Evolutionary conservation across 2,888 invertebrate genomes (phyloP).

Genomic region (Chorisops tibialis): DNA sequence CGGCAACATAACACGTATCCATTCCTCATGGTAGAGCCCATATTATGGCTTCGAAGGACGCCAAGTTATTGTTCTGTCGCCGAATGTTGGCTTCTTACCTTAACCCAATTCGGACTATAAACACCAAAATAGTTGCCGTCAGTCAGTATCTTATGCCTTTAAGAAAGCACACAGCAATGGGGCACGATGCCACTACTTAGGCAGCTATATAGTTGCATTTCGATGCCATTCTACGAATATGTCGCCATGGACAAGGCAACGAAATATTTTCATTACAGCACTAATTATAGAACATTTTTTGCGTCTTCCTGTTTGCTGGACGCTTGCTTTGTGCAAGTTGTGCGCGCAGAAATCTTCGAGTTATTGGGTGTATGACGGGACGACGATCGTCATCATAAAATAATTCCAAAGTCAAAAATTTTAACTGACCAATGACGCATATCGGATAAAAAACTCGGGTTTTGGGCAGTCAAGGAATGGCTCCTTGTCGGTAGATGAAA

Average conservation of each 20-base stretch:
- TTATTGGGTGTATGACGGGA: background rate
- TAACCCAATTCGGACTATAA: no score
- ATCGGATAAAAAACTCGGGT: background rate
- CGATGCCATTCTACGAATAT: background rate
- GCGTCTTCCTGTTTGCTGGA: background rate
- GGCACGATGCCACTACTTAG: no score
- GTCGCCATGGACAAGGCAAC: background rate
- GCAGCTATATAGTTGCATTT: no score
- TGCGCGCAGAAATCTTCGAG: background rate
- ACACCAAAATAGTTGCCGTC: no score
- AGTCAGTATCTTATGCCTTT: no score
- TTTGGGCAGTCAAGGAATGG: background rate
- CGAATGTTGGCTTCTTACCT: no score
- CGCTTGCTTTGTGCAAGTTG: background rate
- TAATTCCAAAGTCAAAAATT: slow-evolving; percentile 23
- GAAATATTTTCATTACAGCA: background rate
- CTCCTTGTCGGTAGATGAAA: slow-evolving; percentile 12
- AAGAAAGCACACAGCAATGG: no score
- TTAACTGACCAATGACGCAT: slow-evolving; percentile 22
- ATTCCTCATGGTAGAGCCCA: no score
- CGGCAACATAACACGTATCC: no score
- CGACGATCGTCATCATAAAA: slow-evolving; percentile 15
- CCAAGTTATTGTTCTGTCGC: no score
- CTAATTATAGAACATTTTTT: slow-evolving; percentile 10
- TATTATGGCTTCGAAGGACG: no score